phyloP scores from a whole-genome alignment of 2,797 vertebrate species.

The Epinephelus coioides region DNA sequence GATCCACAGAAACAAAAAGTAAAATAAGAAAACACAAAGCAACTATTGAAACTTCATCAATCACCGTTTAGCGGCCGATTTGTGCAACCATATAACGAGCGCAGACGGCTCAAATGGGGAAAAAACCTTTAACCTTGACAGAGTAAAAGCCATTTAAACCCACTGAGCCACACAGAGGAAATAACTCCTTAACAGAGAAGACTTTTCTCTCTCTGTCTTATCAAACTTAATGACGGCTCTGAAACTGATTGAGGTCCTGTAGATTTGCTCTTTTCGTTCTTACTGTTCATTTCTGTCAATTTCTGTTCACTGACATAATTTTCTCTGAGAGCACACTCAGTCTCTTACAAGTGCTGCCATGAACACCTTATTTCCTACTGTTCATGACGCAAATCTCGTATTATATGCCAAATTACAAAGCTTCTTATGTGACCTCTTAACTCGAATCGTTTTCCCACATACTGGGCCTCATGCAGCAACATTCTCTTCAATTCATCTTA shows the following conservation, averaged over 20 bases:
- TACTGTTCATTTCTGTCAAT: neutral
- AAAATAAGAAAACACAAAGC: neutral
- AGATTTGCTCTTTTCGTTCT: slow-evolving; percentile 27
- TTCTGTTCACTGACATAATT: slow-evolving; percentile 9
- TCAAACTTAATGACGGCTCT: slow-evolving; percentile 32
- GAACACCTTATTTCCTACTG: neutral
- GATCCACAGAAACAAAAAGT: neutral
- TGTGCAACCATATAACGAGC: neutral
- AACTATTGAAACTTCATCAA: neutral
- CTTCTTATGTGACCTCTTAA: neutral
- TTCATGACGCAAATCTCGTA: neutral
- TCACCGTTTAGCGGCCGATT: neutral
- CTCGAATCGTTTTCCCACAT: neutral
- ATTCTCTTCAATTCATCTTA: no score
- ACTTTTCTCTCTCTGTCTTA: slow-evolving; percentile 32
- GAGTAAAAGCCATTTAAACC: slow-evolving; percentile 40
- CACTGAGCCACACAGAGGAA: slow-evolving; percentile 22
- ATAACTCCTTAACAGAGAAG: slow-evolving; percentile 25
- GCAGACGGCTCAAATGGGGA: slow-evolving; percentile 1
- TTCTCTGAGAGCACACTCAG: slow-evolving; percentile 15
- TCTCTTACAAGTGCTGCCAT: neutral
- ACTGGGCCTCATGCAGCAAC: no score
- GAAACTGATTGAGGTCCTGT: slow-evolving; percentile 22
- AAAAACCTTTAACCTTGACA: slow-evolving; percentile 47
- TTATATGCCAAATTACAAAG: neutral